phyloP scores from a whole-genome alignment of 2,888 invertebrate species.

The Drosophila fungiperda region DNA sequence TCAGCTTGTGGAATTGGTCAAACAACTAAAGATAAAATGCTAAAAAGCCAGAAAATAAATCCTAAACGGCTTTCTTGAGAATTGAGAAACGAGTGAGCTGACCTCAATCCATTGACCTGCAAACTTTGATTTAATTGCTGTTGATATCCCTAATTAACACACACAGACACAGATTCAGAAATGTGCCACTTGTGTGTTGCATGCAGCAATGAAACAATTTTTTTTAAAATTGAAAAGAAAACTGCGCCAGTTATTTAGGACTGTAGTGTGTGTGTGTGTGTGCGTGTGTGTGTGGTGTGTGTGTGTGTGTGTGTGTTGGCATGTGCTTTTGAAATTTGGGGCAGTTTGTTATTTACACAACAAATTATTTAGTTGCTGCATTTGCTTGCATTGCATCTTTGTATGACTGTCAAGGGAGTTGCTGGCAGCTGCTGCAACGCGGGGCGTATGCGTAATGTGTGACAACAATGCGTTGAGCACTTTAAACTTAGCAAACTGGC shows the following conservation, averaged over 20 bases:
- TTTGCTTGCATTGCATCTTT: constrained; percentile 13
- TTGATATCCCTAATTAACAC: constrained; percentile 78
- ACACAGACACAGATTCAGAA: constrained; percentile 23
- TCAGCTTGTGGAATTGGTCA: constrained; percentile 17
- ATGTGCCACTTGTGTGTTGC: constrained; percentile 41
- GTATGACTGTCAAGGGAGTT: constrained; percentile 31
- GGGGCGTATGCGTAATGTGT: constrained; percentile 64
- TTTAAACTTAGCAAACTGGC: constrained; percentile 46
- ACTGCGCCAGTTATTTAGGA: constrained; percentile 32
- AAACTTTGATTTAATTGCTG: constrained; percentile 71
- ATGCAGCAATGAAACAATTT: constrained; percentile 54
- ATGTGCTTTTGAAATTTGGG: constrained; percentile 31
- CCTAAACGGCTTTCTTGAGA: constrained; percentile 58
- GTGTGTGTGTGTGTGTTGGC: constrained; percentile 12
- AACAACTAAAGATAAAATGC: constrained; percentile 7
- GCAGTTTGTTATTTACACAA: constrained; percentile 63
- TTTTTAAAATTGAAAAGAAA: constrained; percentile 72
- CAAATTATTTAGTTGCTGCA: constrained; percentile 34
- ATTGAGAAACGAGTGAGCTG: constrained; percentile 27
- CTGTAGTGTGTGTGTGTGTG: constrained; percentile 3
- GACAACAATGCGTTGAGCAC: constrained; percentile 46
- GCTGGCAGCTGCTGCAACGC: constrained; percentile 40
- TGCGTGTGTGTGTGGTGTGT: constrained; percentile 15
- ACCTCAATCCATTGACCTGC: constrained; percentile 15
- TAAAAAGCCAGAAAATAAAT: constrained; percentile 37